Evolutionary conservation across 2,113 vertebrate species (phyloP), one percentile per base, ranked within the genome.

Genomic region (Pomatorhinus ruficollis): DNA sequence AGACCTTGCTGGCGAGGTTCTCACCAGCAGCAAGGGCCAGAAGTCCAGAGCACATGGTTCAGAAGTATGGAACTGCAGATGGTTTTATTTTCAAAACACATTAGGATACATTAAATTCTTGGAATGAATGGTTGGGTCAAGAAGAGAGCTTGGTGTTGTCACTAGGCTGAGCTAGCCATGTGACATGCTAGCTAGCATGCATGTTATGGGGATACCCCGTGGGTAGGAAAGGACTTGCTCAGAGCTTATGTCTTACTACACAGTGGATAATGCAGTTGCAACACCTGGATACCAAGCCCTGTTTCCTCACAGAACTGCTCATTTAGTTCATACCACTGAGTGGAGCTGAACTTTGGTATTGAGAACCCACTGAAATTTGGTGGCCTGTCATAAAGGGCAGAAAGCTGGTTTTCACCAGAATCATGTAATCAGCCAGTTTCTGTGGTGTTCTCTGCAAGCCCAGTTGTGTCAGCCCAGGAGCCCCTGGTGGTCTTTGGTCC

Each of bases 161-260:
- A 23, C 50, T 61, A 77, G 25, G 15, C 54, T 66, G 45, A 86
- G 11, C 6, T 40, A 56, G n/a, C 53, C n/a, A 15, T 18, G 40
- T 56, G 70, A 40, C 30, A 13, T 49, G 25, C 45, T 31, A 27
- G 40, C 40, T 65, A 49, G n/a, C 1, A 3, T 64, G 15, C 19
- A 8, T 0, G 0, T 69, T 61, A 23, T 50, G 39, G 54, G 50
- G 65, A 42, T 69, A n/a, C 10, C 37, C 15, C 1, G 1, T 49
- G 65, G 37, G 28, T 16, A 63, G 70, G 78, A 90, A 56, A 53
- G 40, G 28, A 59, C 68, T 83, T 72, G 40, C 53, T 90, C 31
- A 40, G 71, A 80, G 5, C 5, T 74, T 49, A 1, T 33, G 45
- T 61, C 20, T 49, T 69, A 25, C 45, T 49, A 28, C 44, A 4